These are phyloP conservation scores for Cathartes aura DNA, from an alignment of 2,113 vertebrate species.

Conservation along the genomic window DNA sequence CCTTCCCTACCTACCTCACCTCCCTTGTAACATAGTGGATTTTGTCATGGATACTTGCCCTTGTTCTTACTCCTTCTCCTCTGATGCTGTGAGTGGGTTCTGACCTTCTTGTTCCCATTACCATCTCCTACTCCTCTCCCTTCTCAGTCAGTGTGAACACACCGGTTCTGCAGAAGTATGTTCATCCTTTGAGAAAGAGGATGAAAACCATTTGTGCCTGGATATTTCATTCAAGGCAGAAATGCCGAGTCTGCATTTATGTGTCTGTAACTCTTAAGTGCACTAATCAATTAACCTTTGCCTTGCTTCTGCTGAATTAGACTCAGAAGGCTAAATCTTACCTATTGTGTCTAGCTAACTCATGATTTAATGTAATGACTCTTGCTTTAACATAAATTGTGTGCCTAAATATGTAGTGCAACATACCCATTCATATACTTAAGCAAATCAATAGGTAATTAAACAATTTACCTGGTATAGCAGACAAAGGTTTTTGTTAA, in stretches of 20 bases:
- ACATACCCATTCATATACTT: background rate
- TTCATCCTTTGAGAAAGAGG: background rate
- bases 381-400: background rate
- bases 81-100: background rate
- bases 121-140: background rate
- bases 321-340: background rate
- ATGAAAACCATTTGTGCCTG: background rate
- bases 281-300: background rate
- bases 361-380: background rate
- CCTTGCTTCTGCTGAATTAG: background rate
- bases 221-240: background rate
- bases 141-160: background rate
- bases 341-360: background rate
- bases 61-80: background rate
- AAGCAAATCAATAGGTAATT: background rate
- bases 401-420: background rate
- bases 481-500: background rate
- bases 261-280: background rate
- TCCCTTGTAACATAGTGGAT: background rate
- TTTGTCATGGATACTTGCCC: background rate
- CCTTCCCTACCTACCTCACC: background rate
- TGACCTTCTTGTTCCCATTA: background rate
- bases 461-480: background rate
- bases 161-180: background rate
- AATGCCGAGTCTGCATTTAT: background rate